Evolutionary conservation across 2,888 invertebrate species (phyloP), one percentile per base, ranked within the genome.

Genomic region (Bombylius major): DNA sequence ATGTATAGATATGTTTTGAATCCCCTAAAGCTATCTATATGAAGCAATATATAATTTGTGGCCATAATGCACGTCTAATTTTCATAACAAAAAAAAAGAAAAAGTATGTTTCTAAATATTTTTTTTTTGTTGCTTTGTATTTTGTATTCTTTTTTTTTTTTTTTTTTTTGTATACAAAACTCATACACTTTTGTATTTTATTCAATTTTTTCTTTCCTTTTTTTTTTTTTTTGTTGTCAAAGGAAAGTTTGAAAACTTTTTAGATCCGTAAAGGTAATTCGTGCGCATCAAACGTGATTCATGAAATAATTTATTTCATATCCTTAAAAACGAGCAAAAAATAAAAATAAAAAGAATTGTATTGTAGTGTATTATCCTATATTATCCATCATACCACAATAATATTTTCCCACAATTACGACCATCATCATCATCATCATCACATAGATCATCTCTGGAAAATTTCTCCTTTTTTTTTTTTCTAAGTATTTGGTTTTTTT

Each of bases 201-300:
- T 42, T 42, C 12, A 11, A 8, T 42, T 42, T 42, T 42, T 11
- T 42, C 3, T 42, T 1, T 42, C 2, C 5, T 42, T 5, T 42
- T 1, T 1, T 11, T 11, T 11, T 11, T 42, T 42, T 11, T 51
- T 42, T 5, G 23, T 9, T 55, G 39, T 51, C 42, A 52, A 52
- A 56, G 14, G 39, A 39, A 44, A 45, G 52, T 54, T 36, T 50
- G 54, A 57, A 53, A 70, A 69, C 70, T 69, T 70, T 65, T 63
- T 65, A 66, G 65, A 67, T 44, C 53, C 57, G 46, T 53, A 69
- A 71, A 70, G 66, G 66, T 69, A 67, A 69, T 69, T 68, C 71
- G 71, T 70, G 71, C 70, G 69, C 65, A 69, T 67, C 68, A 69
- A 69, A 70, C 69, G 72, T 70, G 70, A 69, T 69, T 66, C 67